Conservation (phyloP, 2,113 vertebrate species). For the Carassius gibelio region DNA sequence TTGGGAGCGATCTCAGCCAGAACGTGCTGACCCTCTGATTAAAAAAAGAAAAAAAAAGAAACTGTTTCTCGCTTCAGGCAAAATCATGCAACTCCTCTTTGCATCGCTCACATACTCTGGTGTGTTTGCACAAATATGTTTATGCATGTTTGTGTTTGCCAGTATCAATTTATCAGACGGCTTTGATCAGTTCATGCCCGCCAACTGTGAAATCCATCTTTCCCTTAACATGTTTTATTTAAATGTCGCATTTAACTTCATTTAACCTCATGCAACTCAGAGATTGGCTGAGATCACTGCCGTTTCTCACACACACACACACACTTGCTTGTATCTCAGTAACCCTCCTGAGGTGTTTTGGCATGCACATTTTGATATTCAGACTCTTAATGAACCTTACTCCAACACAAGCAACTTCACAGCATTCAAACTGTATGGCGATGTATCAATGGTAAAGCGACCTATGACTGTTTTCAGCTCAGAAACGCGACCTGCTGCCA, state of each 20-base stretch:
- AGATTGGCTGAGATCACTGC: background rate
- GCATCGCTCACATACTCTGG: background rate
- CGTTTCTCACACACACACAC: background rate
- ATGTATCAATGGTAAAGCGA: background rate
- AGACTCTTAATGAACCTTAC: background rate
- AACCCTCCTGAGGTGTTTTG: background rate
- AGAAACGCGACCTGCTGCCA: slow-evolving; percentile 8
- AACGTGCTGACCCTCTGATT: background rate
- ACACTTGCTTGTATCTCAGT: background rate
- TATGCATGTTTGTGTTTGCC: slow-evolving; percentile 12
- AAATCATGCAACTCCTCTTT: background rate
- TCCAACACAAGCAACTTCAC: background rate
- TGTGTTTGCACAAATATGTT: background rate
- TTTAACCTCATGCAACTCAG: background rate
- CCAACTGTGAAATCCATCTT: slow-evolving; percentile 12
- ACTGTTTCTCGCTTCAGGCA: background rate
- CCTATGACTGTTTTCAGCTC: background rate
- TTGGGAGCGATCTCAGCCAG: background rate
- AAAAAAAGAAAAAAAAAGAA: background rate
- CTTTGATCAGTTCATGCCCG: slow-evolving; percentile 13
- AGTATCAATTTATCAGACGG: slow-evolving; percentile 16
- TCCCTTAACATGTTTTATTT: slow-evolving; percentile 3
- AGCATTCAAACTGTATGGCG: background rate
- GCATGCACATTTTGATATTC: slow-evolving; percentile 1
- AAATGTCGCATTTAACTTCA: background rate